Percentiles rank a stretch among this genome's conserved stretches.
Evolutionary conservation across 92 coral and sea anemone species (phyloP).

Genomic region (Pocillopora meandrina): DNA sequence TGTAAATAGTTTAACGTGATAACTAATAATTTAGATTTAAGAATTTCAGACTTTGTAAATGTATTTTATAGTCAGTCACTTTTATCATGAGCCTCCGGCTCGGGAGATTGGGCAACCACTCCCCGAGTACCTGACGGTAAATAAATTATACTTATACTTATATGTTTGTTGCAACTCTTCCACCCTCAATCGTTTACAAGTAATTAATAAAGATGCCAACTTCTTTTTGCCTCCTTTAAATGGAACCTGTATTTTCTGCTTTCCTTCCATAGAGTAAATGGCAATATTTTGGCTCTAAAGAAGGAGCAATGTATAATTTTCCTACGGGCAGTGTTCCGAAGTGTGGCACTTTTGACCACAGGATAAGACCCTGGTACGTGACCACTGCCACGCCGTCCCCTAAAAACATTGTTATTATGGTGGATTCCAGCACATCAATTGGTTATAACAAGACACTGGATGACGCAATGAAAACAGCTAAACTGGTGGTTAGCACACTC

Average conservation of each 20-base stretch:
- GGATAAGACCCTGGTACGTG: conserved; percentile 87
- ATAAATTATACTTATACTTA: too few species aligned
- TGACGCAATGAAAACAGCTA: conserved; percentile 58
- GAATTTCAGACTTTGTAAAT: too few species aligned
- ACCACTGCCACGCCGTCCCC: conserved; percentile 69
- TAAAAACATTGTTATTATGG: conserved; percentile 73
- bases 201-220: too few species aligned
- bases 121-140: too few species aligned
- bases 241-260: not conserved
- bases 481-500: conserved; percentile 54
- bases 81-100: too few species aligned
- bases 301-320: conserved; percentile 57
- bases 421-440: conserved; percentile 86
- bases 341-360: conserved; percentile 69
- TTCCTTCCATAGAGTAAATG: conserved; percentile 48
- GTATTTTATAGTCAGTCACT: too few species aligned
- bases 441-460: conserved; percentile 38
- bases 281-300: conserved; percentile 90
- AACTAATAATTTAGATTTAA: too few species aligned
- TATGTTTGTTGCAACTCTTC: too few species aligned
- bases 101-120: too few species aligned
- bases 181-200: too few species aligned
- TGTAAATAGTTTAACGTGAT: too few species aligned
- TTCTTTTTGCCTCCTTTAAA: too few species aligned
- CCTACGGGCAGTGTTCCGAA: conserved; percentile 40